phyloP scores from a whole-genome alignment of 2,888 invertebrate genomes.

The Syritta pipiens region DNA sequence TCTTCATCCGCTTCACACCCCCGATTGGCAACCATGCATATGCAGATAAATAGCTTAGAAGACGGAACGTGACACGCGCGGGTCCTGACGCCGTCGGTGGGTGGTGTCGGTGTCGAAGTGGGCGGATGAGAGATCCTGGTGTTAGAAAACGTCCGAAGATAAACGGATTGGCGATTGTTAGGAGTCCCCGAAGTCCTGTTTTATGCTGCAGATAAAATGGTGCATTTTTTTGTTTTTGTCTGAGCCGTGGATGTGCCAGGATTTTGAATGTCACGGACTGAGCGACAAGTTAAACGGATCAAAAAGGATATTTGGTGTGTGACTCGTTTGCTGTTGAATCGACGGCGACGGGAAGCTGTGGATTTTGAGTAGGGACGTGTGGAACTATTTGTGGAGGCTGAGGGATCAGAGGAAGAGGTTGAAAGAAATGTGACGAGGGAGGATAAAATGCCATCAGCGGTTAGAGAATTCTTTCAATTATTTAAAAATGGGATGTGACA shows the following conservation, averaged over 20 bases:
- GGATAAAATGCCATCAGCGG: too few species aligned
- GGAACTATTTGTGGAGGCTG: too few species aligned
- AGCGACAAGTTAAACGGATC: conserved; percentile 60
- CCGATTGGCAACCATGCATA: conserved; percentile 43
- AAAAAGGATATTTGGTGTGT: conserved; percentile 34
- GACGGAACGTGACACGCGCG: conserved; percentile 43
- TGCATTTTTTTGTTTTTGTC: conserved; percentile 23
- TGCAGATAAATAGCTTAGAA: conserved; percentile 53
- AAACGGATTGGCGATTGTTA: conserved; percentile 43
- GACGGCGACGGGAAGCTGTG: too few species aligned
- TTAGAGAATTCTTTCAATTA: too few species aligned
- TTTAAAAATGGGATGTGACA: too few species aligned
- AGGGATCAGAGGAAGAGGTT: too few species aligned
- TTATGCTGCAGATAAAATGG: conserved; percentile 53
- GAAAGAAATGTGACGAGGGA: too few species aligned
- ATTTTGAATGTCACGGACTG: conserved; percentile 54
- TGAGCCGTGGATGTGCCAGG: background rate
- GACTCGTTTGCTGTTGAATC: too few species aligned
- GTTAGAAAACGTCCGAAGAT: conserved; percentile 32
- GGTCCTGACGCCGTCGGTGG: too few species aligned
- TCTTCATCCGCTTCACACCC: conserved; percentile 57
- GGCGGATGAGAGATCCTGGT: too few species aligned
- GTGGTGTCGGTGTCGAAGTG: too few species aligned
- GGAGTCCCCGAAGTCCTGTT: background rate
- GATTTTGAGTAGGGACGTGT: too few species aligned